A percentile compares a stretch with the other conserved stretches of the same genome.
Conservation (phyloP, 2,888 invertebrate species). For the Nymphalis c-album region DNA sequence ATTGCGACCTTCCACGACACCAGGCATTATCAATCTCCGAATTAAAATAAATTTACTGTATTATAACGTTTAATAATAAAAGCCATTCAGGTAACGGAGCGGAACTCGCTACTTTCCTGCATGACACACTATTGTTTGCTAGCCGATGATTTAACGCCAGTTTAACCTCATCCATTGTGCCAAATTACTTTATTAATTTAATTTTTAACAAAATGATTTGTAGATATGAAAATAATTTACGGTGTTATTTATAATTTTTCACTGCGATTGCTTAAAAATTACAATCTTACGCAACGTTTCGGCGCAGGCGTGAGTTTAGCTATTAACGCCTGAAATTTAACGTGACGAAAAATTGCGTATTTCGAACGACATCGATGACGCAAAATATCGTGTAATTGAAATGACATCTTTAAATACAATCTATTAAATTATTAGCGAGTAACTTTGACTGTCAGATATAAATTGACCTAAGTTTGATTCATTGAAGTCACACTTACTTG, state of each 20-base stretch:
- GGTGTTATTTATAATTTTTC: not conserved
- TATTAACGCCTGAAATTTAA: slow-evolving; percentile 24
- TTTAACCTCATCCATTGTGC: slow-evolving; percentile 47
- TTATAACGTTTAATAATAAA: slow-evolving; percentile 1
- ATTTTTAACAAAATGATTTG: slow-evolving; percentile 25
- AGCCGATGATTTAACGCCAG: slow-evolving; percentile 45
- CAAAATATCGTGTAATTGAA: slow-evolving; percentile 19
- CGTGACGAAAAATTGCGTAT: slow-evolving; percentile 27
- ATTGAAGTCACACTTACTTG: not conserved
- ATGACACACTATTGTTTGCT: slow-evolving; percentile 40
- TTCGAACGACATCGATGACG: slow-evolving; percentile 17
- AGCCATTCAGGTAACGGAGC: slow-evolving; percentile 33
- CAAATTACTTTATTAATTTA: slow-evolving; percentile 46
- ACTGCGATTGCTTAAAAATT: slow-evolving; percentile 15
- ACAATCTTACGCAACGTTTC: slow-evolving; percentile 20
- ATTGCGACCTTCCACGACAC: too few relatives aligned
- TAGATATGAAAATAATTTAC: not conserved
- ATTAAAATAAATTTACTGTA: slow-evolving; percentile 4
- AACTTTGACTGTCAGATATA: not conserved
- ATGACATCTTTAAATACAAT: slow-evolving; percentile 1
- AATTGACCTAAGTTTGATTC: too few relatives aligned
- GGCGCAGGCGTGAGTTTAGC: slow-evolving; percentile 14
- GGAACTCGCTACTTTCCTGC: slow-evolving; percentile 48
- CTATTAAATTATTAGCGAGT: not conserved
- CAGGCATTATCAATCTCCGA: not conserved